A percentile compares a stretch with the other conserved stretches of the same genome.
These are phyloP conservation scores for Glaucomys volans DNA, from an alignment of 2,113 vertebrate species.

Conservation along the genomic window DNA sequence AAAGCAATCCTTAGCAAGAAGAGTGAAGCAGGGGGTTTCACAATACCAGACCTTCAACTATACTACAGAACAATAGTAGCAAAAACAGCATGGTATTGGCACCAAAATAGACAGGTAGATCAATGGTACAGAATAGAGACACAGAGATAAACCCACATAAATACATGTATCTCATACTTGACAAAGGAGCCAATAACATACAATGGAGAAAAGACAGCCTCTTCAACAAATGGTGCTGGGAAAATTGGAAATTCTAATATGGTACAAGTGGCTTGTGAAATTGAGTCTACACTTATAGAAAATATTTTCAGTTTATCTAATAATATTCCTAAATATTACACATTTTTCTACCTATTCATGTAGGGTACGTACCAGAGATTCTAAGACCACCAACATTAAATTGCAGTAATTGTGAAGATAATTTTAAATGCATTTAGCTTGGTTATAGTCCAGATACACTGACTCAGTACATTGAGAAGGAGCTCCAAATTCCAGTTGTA, in stretches of 20 bases:
- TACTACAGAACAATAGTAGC: too few species aligned
- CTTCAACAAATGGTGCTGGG: too few species aligned
- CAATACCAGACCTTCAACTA: too few species aligned
- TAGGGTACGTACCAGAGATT: background rate
- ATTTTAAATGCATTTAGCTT: background rate
- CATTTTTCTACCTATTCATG: background rate
- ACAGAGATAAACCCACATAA: too few species aligned
- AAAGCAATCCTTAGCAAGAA: too few species aligned
- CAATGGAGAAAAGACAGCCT: too few species aligned
- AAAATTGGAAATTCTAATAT: background rate
- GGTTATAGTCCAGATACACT: background rate
- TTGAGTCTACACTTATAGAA: background rate
- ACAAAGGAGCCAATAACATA: too few species aligned
- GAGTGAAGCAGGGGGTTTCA: too few species aligned
- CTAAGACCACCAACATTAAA: background rate
- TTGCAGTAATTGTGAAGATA: background rate
- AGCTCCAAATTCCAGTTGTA: background rate
- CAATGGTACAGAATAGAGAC: too few species aligned
- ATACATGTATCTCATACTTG: too few species aligned
- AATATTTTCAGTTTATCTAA: background rate
- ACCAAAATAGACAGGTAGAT: too few species aligned
- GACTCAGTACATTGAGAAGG: background rate
- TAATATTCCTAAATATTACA: background rate
- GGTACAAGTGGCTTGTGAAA: background rate
- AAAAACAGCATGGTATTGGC: too few species aligned